Evolutionary conservation across 2,797 vertebrate genomes (phyloP).

Genomic region (Selene dorsalis): DNA sequence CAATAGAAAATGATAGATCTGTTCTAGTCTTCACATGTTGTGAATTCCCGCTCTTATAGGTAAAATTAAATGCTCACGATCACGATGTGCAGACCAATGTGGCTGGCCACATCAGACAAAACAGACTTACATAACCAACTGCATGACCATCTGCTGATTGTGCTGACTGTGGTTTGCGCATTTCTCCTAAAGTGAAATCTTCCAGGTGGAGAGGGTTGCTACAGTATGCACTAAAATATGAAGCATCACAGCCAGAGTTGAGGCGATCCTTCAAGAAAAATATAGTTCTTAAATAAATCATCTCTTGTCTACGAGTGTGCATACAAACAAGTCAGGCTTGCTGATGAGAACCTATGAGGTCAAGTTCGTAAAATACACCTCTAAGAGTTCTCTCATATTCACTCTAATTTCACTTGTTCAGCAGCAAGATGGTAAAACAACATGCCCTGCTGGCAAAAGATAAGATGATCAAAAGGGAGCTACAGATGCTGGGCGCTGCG

Average conservation of each 20-base stretch:
- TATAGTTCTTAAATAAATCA: not conserved
- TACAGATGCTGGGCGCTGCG: conserved; percentile 29
- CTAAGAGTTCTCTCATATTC: conserved; percentile 1
- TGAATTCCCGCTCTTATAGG: not conserved
- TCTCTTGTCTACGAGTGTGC: not conserved
- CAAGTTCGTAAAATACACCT: conserved; percentile 13
- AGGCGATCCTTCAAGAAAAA: not conserved
- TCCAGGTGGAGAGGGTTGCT: not conserved
- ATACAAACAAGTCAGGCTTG: too few species aligned
- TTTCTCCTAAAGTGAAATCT: not conserved
- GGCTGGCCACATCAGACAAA: conserved; percentile 13
- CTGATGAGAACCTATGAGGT: not conserved
- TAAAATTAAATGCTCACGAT: not conserved
- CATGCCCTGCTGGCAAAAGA: conserved; percentile 27
- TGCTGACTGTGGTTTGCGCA: not conserved
- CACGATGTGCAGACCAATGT: not conserved
- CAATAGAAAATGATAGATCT: not conserved
- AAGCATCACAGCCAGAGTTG: conserved; percentile 1
- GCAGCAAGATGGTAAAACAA: conserved; percentile 23
- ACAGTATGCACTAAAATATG: not conserved
- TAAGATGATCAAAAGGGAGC: conserved; percentile 24
- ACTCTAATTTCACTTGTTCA: conserved; percentile 22
- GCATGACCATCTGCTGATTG: not conserved
- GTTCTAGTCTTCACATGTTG: not conserved
- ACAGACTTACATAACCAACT: not conserved